These are phyloP conservation scores for Chaetodon trifascialis DNA, from an alignment of 2,113 vertebrate genomes.

Conservation along the genomic window DNA sequence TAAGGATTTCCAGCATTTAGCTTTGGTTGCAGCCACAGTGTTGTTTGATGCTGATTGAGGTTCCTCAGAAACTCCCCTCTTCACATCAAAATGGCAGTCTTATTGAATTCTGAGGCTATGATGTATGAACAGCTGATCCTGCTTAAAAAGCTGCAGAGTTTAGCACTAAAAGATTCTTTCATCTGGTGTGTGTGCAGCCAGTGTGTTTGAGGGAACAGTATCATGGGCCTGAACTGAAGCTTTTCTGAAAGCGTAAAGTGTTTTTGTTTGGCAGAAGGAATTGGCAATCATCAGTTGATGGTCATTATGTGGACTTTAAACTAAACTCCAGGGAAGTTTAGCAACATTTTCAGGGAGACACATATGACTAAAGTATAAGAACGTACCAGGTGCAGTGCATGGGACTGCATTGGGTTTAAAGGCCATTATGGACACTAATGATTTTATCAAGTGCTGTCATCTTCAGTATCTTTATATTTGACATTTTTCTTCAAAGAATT, in stretches of 20 bases:
- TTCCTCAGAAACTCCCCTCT: neutral
- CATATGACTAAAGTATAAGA: neutral
- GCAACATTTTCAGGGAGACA: neutral
- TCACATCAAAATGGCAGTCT: neutral
- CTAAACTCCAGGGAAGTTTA: neutral
- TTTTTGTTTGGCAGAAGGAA: neutral
- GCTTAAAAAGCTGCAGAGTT: neutral
- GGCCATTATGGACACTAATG: neutral
- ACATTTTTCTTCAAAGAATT: neutral
- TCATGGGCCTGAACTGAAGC: neutral
- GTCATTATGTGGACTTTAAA: neutral
- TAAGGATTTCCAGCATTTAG: neutral
- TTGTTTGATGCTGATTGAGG: neutral
- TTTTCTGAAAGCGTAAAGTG: neutral
- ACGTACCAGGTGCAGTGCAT: too few relatives aligned
- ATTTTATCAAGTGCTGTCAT: neutral
- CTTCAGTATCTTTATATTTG: neutral
- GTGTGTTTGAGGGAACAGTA: too few relatives aligned
- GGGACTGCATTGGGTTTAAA: neutral
- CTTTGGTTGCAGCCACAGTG: neutral
- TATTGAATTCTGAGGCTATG: neutral
- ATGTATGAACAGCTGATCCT: neutral
- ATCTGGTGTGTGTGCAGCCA: too few relatives aligned
- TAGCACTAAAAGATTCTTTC: too few relatives aligned
- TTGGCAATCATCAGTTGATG: too few relatives aligned